Evolutionary conservation across 2,113 vertebrate genomes (phyloP), one percentile per base, ranked within the genome.

Genomic region (Channa argus): DNA sequence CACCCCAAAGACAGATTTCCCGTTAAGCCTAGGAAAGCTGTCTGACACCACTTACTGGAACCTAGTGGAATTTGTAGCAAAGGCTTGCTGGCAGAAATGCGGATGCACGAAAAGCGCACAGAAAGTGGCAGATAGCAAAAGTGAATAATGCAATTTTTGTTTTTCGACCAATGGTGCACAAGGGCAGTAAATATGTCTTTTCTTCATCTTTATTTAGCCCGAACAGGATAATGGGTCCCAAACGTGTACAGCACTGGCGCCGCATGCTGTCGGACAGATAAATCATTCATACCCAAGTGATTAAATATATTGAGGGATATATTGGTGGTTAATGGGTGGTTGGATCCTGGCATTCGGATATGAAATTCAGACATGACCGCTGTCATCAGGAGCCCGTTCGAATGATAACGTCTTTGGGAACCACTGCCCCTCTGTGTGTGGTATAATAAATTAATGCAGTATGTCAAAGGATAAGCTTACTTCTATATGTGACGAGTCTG

Each of bases 1-100:
- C 82, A 88, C 91, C 90, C 90, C 78, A 79, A 91, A 89, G 84
- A 91, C 85, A 88, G 83, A 88, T 91, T 94, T 94, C 90, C 94
- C 89, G 89, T 94, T 89, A 94, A 89, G 58, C 50, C 81, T 89
- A 90, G 84, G 89, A 89, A 91, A 91, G 81, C 74, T 75, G 88
- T 92, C 87, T 87, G 88, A 90, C 88, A 85, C 70, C 61, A 63
- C 85, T 94, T 94, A 93, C 90, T 89, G 89, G 92, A 93, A 94
- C 80, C 60, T 79, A 15, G 66, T 74, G 78, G 74, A 90, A 94
- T 91, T 88, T 89, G 71, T 63, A 87, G 75, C 63, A 80, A 91
- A 89, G 33, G 68, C 70, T 80, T 44, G 61, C 46, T 91, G 91
- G 85, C 81, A 84, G 83, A 66, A 62, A 59, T 44, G 8, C 46